Percentiles rank a stretch among this genome's conserved stretches.
Evolutionary conservation across 2,888 invertebrate species (phyloP).

Genomic region (Drosophila meridionalis): DNA sequence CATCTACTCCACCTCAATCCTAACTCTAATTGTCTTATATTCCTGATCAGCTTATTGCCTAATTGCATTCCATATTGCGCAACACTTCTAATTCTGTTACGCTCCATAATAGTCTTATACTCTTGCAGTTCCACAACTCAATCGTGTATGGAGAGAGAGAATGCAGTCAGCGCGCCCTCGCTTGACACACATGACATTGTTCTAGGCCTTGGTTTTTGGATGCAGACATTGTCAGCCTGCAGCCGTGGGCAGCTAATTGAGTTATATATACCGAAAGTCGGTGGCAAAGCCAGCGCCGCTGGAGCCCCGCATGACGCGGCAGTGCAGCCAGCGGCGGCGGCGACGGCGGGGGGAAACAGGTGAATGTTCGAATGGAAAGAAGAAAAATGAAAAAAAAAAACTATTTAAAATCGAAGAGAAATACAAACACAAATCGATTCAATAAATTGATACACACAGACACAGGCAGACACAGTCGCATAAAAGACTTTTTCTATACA

Average conservation of each 20-base stretch:
- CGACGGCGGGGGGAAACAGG: conserved; percentile 32
- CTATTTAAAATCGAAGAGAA: conserved; percentile 48
- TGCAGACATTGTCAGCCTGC: conserved; percentile 16
- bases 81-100: neutral
- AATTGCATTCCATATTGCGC: neutral
- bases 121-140: neutral
- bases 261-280: conserved; percentile 56
- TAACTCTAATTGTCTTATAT: neutral
- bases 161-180: conserved; percentile 14
- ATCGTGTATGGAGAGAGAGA: neutral
- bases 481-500: conserved; percentile 54
- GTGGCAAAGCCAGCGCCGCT: conserved; percentile 33
- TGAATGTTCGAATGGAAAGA: conserved; percentile 33
- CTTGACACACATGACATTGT: conserved; percentile 29
- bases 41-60: neutral
- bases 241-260: conserved; percentile 66
- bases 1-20: neutral
- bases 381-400: conserved; percentile 1
- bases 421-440: conserved; percentile 71
- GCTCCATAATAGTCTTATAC: neutral
- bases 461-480: neutral
- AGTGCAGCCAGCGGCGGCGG: conserved; percentile 42
- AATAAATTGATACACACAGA: conserved; percentile 55
- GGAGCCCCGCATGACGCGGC: conserved; percentile 63
- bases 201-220: conserved; percentile 5